These are phyloP conservation scores for Paracyclopina nana DNA, from an alignment of 1,140 invertebrate genomes.

Conservation along the genomic window DNA sequence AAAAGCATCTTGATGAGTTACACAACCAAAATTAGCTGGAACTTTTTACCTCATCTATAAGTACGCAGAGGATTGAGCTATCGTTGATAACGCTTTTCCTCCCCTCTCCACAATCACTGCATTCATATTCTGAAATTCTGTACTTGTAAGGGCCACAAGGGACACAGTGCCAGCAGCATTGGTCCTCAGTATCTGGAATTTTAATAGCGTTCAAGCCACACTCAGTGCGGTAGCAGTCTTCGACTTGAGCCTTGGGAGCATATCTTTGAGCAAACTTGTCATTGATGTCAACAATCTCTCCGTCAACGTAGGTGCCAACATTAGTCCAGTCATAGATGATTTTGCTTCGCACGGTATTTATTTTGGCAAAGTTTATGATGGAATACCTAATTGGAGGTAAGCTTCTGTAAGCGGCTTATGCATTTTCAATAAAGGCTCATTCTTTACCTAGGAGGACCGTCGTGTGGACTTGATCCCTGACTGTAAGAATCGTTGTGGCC, in stretches of 20 bases:
- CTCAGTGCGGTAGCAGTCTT: not conserved
- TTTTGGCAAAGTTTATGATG: no score
- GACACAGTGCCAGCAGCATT: conserved; percentile 12
- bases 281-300: not conserved
- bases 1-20: no score
- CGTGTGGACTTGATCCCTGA: conserved; percentile 15
- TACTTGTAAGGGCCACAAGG: not conserved
- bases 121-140: conserved; percentile 14
- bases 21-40: no score
- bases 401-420: no score
- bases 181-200: not conserved
- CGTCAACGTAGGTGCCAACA: conserved; percentile 6
- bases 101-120: conserved; percentile 2
- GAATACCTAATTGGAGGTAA: no score
- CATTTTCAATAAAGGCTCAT: no score
- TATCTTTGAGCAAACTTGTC: not conserved
- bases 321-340: conserved; percentile 9
- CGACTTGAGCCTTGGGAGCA: not conserved
- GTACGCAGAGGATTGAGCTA: no score
- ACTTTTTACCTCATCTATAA: no score
- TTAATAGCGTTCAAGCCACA: not conserved
- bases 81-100: not conserved
- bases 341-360: no score
- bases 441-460: conserved; percentile 34
- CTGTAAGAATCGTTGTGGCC: not conserved